phyloP scores from a whole-genome alignment of 2,888 invertebrate genomes.

The Rhimphoctona megacephalus region DNA sequence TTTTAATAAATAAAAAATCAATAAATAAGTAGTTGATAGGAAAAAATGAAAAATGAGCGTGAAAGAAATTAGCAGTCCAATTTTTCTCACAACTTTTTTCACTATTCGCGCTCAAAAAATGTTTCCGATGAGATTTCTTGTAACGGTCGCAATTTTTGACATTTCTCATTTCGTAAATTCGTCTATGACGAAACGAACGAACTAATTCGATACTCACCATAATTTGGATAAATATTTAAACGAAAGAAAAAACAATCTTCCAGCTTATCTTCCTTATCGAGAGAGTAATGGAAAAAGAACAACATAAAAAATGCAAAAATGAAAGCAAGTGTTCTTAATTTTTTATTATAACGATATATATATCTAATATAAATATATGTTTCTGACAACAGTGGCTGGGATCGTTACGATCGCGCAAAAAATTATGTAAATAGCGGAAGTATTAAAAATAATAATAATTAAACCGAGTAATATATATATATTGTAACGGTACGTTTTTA shows the following conservation, averaged over 20 bases:
- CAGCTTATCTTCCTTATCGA: constrained; percentile 59
- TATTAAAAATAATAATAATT: constrained; percentile 35
- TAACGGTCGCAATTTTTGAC: neutral
- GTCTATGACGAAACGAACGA: neutral
- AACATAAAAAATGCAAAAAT: constrained; percentile 23
- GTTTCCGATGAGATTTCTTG: neutral
- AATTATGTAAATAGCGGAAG: constrained; percentile 51
- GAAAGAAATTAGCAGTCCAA: constrained; percentile 15
- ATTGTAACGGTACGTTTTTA: too few species aligned
- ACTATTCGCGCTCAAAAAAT: constrained; percentile 34
- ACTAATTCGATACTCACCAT: neutral
- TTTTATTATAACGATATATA: constrained; percentile 19
- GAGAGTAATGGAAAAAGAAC: constrained; percentile 3
- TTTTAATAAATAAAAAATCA: constrained; percentile 28
- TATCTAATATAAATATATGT: constrained; percentile 1
- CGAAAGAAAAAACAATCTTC: constrained; percentile 46
- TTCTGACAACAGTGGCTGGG: neutral
- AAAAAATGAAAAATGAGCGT: neutral
- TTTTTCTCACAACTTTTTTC: constrained; percentile 26
- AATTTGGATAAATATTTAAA: neutral
- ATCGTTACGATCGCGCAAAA: constrained; percentile 42
- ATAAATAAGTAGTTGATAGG: neutral
- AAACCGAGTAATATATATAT: too few species aligned
- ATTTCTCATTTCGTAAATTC: neutral
- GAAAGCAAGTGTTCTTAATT: constrained; percentile 38